A percentile compares a stretch with the other conserved stretches of the same genome.
Conservation (phyloP, 2,113 vertebrate species). For the Hyla sarda region DNA sequence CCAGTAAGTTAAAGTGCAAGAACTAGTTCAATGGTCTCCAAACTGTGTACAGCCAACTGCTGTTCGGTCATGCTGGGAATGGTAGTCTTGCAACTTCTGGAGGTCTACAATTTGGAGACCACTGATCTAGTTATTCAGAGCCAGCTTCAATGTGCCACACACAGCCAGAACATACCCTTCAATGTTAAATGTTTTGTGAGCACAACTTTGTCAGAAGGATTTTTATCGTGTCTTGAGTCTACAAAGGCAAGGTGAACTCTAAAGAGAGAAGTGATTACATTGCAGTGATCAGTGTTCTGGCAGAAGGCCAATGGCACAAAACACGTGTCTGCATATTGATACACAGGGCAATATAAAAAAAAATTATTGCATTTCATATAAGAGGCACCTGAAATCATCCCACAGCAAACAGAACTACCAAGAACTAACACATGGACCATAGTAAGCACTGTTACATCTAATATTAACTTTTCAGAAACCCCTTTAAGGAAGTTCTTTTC, state of each 20-base stretch:
- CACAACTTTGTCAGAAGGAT: neutral
- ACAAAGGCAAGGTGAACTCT: constrained; percentile 11
- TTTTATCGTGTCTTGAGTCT: neutral
- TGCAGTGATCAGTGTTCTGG: neutral
- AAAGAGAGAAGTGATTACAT: neutral
- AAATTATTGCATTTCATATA: neutral
- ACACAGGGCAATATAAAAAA: neutral
- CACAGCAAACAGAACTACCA: neutral
- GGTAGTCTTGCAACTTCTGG: no score
- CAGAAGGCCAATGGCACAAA: neutral
- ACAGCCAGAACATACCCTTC: neutral
- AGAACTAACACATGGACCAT: neutral
- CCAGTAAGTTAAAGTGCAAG: no score
- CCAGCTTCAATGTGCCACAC: neutral
- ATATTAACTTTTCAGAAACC: no score
- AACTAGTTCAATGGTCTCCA: no score
- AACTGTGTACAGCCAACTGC: no score
- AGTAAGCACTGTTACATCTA: no score
- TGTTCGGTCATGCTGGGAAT: no score
- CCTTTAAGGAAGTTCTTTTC: no score
- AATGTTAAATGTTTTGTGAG: neutral
- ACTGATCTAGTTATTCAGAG: neutral
- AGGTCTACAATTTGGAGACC: no score
- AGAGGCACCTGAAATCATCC: neutral
- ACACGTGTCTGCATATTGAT: neutral